Evolutionary conservation across 2,888 invertebrate genomes (phyloP), one percentile per base, ranked within the genome.

Genomic region (Globia sparganii): DNA sequence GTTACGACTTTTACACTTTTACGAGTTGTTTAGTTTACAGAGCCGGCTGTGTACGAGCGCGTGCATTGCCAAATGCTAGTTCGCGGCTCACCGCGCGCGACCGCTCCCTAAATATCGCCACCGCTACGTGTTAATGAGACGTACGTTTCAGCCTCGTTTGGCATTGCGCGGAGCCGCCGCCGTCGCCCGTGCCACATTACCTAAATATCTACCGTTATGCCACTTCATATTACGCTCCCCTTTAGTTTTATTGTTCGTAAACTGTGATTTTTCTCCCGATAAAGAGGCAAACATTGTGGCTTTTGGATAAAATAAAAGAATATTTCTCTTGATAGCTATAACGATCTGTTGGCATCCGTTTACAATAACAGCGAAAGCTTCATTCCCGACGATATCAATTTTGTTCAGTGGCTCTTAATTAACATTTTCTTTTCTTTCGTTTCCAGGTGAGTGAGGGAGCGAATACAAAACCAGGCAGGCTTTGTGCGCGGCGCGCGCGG

Each of bases 1-100:
- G 95, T 95, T 95, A 95, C 95, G 95, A 96, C 93, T 96, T 96
- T 96, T 96, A 96, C 96, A 96, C 96, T 96, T 96, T 96, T 96
- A 96, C 96, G 96, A 96, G 95, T 96, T 96, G 96, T 96, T 96
- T 96, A 96, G 96, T 95, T 96, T 93, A 94, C 94, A 92, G 91
- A 92, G 92, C 95, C 93, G 93, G 94, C 93, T 93, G 94, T 91
- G 94, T 89, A 90, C 90, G 91, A 89, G 91, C 92, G 93, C 91
- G 91, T 89, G 91, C 93, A 92, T 93, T 96, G 96, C 96, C 96
- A 96, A 96, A 96, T 95, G 95, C 94, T 94, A 94, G 96, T 96
- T 95, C 95, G 96, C 95, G 96, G 96, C 95, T 96, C 95, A 95
- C 96, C 96, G 94, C 96, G 91, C 91, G 91, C 93, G 91, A 91